Percentiles rank a stretch among this genome's conserved stretches.
phyloP scores from a whole-genome alignment of 2,113 vertebrate genomes.

The Marmota monax region DNA sequence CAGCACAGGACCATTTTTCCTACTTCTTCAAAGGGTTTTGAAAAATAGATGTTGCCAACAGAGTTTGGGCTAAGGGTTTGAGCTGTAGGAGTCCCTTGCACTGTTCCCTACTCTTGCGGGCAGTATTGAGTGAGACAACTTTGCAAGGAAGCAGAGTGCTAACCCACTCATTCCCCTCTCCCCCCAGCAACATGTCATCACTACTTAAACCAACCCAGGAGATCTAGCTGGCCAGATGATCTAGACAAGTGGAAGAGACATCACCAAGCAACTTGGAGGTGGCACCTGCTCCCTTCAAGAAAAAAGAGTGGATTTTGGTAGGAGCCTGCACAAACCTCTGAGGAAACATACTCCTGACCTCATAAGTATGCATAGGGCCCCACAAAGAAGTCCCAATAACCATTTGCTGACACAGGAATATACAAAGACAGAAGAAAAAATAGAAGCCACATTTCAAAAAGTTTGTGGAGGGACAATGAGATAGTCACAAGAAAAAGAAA shows the following conservation, averaged over 20 bases:
- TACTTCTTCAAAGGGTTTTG: neutral
- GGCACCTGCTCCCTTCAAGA: neutral
- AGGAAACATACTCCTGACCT: neutral
- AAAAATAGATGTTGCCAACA: slow-evolving; percentile 38
- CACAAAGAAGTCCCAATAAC: neutral
- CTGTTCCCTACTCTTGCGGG: neutral
- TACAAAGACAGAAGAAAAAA: slow-evolving; percentile 32
- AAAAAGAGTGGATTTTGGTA: neutral
- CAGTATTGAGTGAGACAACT: neutral
- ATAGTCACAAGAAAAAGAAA: neutral
- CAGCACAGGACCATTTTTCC: neutral
- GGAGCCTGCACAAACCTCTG: neutral
- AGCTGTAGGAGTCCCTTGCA: neutral
- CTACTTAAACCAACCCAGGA: neutral
- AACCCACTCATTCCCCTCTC: neutral
- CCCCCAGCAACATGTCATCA: neutral
- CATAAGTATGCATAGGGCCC: neutral
- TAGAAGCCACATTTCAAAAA: slow-evolving; percentile 40
- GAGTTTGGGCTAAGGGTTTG: neutral
- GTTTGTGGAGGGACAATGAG: neutral
- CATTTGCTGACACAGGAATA: slow-evolving; percentile 17
- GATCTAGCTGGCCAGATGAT: neutral
- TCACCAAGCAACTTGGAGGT: neutral
- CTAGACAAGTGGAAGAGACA: slow-evolving; percentile 14
- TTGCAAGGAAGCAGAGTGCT: neutral